Base-by-base conservation (phyloP, 2,797 vertebrate genomes). In the Rhodeus uyekii region DNA sequence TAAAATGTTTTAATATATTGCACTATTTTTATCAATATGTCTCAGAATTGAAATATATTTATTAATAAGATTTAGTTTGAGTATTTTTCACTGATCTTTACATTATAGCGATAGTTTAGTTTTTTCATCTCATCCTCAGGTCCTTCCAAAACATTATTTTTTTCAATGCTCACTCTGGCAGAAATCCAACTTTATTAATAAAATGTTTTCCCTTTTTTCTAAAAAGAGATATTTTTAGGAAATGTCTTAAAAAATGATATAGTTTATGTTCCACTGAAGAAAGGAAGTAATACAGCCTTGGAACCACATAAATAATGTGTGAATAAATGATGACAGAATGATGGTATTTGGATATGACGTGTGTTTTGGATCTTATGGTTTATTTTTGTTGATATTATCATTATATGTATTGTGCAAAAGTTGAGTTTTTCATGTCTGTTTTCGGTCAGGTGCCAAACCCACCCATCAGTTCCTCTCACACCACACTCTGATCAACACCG, bases 361-460 rank as follows among this genome's bases (percentile, higher is more conserved):
- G 29, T 34, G 29, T 39, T 64, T 36, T 64, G 16, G 61, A 8
- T 32, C 29, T 34, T 10, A 64, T 1, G 8, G 19, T 38, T 38
- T 36, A 19, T 12, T 64, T 12, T 63, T 19, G 8, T 36, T 19
- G 8, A 34, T 64, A 5, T 61, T 10, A 38, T 38, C 12, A 38
- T 38, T 10, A 13, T 13, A 68, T 69, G 3, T 5, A 2, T 44
- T 2, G 1, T 9, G 39, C 65, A 10, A 27, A 69, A 24, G 38
- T 42, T 14, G 1, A n/a, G 19, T 39, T 78, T 63, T 76, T 60
- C 68, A 60, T 67, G 32, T 81, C 16, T 48, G 46, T 78, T 86
- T 68, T 85, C 38, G 83, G 22, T 81, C 90, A 99, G 98, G 92
- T 90, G 76, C 93, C 76, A 96, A 95, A 77, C 94, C 96, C 1